Conservation (phyloP, 2,888 invertebrate species). For the Drosophila picticornis region DNA sequence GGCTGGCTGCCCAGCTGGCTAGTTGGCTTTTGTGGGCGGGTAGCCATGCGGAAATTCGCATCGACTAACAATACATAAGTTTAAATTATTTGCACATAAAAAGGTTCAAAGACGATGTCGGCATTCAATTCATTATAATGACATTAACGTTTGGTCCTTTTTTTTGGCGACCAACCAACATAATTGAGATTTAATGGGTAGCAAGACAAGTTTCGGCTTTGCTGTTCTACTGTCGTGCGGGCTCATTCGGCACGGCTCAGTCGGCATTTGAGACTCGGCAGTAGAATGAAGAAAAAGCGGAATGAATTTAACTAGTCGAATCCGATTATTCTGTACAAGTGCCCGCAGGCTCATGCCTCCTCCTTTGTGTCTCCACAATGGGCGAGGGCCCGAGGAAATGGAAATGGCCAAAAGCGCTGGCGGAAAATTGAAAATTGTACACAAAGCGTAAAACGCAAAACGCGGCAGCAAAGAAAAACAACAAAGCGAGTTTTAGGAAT, state of each 20-base stretch:
- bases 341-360: conserved; percentile 46
- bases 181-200: conserved; percentile 76
- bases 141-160: conserved; percentile 66
- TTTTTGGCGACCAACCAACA: conserved; percentile 31
- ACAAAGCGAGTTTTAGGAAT: conserved; percentile 58
- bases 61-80: conserved; percentile 58
- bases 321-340: conserved; percentile 53
- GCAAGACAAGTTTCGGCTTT: conserved; percentile 37
- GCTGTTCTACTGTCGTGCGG: conserved; percentile 43
- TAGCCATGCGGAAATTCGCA: conserved; percentile 62
- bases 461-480: conserved; percentile 29
- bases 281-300: conserved; percentile 11
- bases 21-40: conserved; percentile 42
- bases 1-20: conserved; percentile 28
- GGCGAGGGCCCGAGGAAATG: conserved; percentile 46
- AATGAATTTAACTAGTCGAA: conserved; percentile 61
- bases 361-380: conserved; percentile 34
- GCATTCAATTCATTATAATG: conserved; percentile 74
- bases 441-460: conserved; percentile 59
- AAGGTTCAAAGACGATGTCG: conserved; percentile 70
- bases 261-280: conserved; percentile 1
- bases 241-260: conserved; percentile 46
- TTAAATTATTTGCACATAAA: conserved; percentile 69
- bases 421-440: conserved; percentile 75
- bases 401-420: conserved; percentile 70